These are phyloP conservation scores for Parasteatoda lunata DNA, from an alignment of 2,888 invertebrate species.

Conservation along the genomic window DNA sequence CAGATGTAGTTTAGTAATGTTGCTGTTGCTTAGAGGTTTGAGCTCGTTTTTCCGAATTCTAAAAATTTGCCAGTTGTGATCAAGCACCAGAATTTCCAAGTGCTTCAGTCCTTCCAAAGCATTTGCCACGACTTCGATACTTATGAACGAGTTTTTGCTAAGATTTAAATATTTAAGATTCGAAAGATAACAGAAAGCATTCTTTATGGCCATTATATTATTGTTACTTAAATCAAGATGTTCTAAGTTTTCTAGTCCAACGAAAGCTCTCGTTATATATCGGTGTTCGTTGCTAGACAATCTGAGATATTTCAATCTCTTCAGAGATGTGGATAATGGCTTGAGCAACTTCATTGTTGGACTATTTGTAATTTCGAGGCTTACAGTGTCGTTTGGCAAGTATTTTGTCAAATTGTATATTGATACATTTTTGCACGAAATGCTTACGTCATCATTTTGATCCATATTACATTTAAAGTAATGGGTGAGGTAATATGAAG, in stretches of 20 bases:
- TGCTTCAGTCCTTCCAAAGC: conserved; percentile 19
- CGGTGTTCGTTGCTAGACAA: conserved; percentile 21
- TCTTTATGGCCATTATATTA: conserved; percentile 22
- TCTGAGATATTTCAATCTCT: not conserved
- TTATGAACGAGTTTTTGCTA: conserved; percentile 13
- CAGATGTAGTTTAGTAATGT: not conserved
- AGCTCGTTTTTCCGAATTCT: not conserved
- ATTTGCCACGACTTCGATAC: not conserved
- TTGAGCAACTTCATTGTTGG: not conserved
- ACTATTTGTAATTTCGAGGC: conserved; percentile 20
- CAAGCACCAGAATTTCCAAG: conserved; percentile 8
- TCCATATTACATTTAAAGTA: no score
- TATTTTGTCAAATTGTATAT: not conserved
- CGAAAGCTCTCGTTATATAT: conserved; percentile 36
- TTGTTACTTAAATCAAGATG: conserved; percentile 27
- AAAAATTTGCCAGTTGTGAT: conserved; percentile 9
- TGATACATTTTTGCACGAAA: conserved; percentile 2
- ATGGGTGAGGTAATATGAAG: no score
- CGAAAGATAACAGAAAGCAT: conserved; percentile 7
- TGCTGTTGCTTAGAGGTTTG: not conserved
- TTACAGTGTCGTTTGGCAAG: not conserved
- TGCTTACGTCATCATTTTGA: no score
- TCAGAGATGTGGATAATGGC: conserved; percentile 22
- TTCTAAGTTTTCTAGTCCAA: conserved; percentile 33
- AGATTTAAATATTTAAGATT: conserved; percentile 30